These are phyloP conservation scores for Atrina japonica DNA, from an alignment of 2,888 invertebrate genomes.

Conservation along the genomic window DNA sequence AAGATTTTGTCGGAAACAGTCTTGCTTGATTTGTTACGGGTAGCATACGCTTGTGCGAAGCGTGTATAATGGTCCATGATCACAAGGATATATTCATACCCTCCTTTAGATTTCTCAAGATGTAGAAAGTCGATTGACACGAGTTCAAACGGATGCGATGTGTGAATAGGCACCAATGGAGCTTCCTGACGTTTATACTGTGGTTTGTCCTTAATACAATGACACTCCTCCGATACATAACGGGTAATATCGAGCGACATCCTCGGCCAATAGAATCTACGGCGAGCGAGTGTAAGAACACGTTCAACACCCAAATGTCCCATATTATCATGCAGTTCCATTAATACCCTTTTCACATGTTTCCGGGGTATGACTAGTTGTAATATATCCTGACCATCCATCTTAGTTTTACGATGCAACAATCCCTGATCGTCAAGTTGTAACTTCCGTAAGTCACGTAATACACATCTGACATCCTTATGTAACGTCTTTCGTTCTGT, in stretches of 20 bases:
- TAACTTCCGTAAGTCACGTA: not conserved
- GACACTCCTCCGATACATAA: constrained; percentile 28
- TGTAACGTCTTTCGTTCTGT: not conserved
- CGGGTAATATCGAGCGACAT: constrained; percentile 41
- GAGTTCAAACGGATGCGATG: constrained; percentile 43
- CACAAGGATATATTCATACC: constrained; percentile 51
- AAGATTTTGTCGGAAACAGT: constrained; percentile 50
- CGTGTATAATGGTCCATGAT: constrained; percentile 49
- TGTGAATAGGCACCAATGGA: constrained; percentile 35
- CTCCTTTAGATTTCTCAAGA: constrained; percentile 46
- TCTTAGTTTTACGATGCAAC: too few species aligned
- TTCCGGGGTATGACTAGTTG: constrained; percentile 40
- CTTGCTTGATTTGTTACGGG: constrained; percentile 39
- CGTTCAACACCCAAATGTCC: constrained; percentile 48
- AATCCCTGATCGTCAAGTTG: not conserved
- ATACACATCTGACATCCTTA: not conserved
- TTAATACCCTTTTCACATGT: constrained; percentile 16
- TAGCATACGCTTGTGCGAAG: constrained; percentile 48
- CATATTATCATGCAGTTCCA: constrained; percentile 46
- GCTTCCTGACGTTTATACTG: constrained; percentile 22
- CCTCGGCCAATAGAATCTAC: constrained; percentile 52
- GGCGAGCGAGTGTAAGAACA: constrained; percentile 35
- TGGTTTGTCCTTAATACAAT: constrained; percentile 38
- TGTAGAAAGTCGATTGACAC: constrained; percentile 48
- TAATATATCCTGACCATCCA: too few species aligned